A percentile compares a stretch with the other conserved stretches of the same genome.
These are phyloP conservation scores for Daboia siamensis DNA, from an alignment of 2,113 vertebrate species.

Conservation along the genomic window DNA sequence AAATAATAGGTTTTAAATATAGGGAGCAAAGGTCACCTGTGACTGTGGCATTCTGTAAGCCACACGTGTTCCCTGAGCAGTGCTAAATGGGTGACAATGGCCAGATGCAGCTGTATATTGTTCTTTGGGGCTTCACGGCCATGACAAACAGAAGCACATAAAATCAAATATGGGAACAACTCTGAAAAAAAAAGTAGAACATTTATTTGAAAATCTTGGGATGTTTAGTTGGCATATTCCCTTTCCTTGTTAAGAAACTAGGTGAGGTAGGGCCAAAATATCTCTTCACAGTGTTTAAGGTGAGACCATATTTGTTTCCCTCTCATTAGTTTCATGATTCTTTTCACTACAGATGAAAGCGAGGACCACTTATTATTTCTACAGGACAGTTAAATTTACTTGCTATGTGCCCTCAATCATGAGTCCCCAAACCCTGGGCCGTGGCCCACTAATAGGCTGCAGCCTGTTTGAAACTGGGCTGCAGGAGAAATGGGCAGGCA, in stretches of 20 bases:
- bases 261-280: not conserved
- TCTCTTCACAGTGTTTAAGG: not conserved
- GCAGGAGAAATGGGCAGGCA: too few species aligned
- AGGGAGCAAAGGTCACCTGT: not conserved
- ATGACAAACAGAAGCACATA: not conserved
- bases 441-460: too few species aligned
- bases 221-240: not conserved
- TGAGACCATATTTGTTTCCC: not conserved
- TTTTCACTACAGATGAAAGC: not conserved
- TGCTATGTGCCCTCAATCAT: not conserved
- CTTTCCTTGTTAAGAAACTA: not conserved
- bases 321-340: not conserved
- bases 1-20: not conserved
- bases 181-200: not conserved
- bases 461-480: too few species aligned
- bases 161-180: not conserved
- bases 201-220: not conserved
- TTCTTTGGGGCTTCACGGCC: not conserved
- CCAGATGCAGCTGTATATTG: not conserved
- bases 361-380: not conserved
- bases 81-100: not conserved
- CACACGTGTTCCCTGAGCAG: not conserved
- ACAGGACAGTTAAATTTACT: not conserved
- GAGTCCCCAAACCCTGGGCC: too few species aligned
- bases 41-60: not conserved